These are phyloP conservation scores for Antitype chi DNA, from an alignment of 2,888 invertebrate species.

Conservation along the genomic window DNA sequence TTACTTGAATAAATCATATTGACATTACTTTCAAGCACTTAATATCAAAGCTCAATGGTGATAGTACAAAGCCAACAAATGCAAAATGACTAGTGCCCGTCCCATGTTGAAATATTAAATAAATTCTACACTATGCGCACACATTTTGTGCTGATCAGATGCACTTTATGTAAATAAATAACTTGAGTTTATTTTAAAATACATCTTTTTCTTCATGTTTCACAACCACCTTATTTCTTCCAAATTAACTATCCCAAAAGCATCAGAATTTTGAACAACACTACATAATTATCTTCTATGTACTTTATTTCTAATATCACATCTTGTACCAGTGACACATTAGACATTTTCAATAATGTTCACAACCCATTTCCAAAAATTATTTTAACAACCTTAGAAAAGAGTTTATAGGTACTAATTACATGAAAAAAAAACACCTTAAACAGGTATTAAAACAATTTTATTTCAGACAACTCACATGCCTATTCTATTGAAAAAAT, in stretches of 20 bases:
- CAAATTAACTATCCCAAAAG: neutral
- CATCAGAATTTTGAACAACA: neutral
- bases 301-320: neutral
- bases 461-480: slow-evolving; percentile 19
- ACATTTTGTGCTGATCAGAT: slow-evolving; percentile 64
- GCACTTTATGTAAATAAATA: slow-evolving; percentile 71
- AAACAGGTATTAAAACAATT: slow-evolving; percentile 12
- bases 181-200: slow-evolving; percentile 61
- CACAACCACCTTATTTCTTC: neutral
- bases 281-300: neutral
- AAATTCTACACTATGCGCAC: slow-evolving; percentile 64
- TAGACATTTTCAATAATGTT: neutral
- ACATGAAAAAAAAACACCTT: slow-evolving; percentile 4
- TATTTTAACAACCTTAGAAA: neutral
- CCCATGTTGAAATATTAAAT: slow-evolving; percentile 75
- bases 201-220: slow-evolving; percentile 60
- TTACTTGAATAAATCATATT: slow-evolving; percentile 66
- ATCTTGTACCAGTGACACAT: neutral
- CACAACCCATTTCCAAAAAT: neutral
- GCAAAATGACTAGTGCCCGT: slow-evolving; percentile 77
- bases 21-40: slow-evolving; percentile 62
- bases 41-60: slow-evolving; percentile 73
- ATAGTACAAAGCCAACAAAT: slow-evolving; percentile 80
- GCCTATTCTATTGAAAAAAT: neutral
- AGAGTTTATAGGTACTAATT: neutral